Evolutionary conservation across 2,888 invertebrate genomes (phyloP).

Genomic region (Xestia ashworthii): DNA sequence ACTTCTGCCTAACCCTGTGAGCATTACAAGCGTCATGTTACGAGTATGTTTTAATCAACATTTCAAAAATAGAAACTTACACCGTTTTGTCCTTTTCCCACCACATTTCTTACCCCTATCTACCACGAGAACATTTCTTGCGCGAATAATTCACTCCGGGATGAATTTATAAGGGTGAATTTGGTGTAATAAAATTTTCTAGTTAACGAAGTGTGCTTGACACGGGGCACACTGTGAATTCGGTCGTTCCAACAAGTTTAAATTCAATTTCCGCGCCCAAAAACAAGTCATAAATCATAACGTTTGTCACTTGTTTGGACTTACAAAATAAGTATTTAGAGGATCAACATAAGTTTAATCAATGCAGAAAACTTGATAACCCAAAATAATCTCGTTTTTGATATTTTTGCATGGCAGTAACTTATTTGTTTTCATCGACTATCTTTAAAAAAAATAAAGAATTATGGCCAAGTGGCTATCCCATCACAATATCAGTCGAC

Average conservation of each 20-base stretch:
- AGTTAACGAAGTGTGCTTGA: conserved; percentile 66
- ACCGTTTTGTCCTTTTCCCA: neutral
- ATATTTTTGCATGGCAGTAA: neutral
- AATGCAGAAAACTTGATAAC: conserved; percentile 14
- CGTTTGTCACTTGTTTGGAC: conserved; percentile 44
- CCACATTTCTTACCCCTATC: conserved; percentile 14
- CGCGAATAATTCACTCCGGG: conserved; percentile 39
- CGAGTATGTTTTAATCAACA: neutral
- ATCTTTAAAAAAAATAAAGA: neutral
- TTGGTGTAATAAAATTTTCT: conserved; percentile 65
- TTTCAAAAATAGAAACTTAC: conserved; percentile 8
- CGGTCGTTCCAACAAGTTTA: conserved; percentile 58
- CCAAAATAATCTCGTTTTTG: conserved; percentile 6
- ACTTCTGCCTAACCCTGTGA: no score
- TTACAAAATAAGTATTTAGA: conserved; percentile 39
- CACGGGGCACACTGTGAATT: conserved; percentile 54
- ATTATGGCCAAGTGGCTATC: neutral
- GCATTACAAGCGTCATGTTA: no score
- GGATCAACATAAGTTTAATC: conserved; percentile 36
- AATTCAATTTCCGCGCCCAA: conserved; percentile 62
- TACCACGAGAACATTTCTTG: conserved; percentile 39
- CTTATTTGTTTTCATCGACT: no score
- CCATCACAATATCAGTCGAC: neutral
- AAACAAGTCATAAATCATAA: conserved; percentile 66
- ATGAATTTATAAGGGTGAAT: conserved; percentile 61